These are phyloP conservation scores for Hyppa rectilinea DNA, from an alignment of 2,888 invertebrate genomes.

Conservation along the genomic window DNA sequence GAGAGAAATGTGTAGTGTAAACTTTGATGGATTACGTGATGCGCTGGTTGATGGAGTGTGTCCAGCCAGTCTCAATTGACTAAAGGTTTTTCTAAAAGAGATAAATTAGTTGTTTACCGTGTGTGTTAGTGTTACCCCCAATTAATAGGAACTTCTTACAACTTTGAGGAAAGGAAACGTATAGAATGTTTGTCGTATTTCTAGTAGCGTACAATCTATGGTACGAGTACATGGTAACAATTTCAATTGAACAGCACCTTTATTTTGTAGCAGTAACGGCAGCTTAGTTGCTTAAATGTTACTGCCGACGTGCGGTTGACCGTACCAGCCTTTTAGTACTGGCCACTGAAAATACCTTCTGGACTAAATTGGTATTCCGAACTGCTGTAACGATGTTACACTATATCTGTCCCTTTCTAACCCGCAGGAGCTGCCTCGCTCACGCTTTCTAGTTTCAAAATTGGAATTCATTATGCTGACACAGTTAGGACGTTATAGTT, in stretches of 20 bases:
- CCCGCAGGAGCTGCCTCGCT: conserved; percentile 37
- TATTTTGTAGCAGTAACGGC: background rate
- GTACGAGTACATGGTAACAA: background rate
- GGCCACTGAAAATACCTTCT: conserved; percentile 48
- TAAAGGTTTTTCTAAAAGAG: no score
- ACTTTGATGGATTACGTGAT: conserved; percentile 33
- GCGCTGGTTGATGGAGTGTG: background rate
- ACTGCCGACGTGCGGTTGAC: background rate
- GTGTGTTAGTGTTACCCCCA: no score
- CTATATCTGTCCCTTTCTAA: conserved; percentile 38
- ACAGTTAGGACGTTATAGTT: conserved; percentile 28
- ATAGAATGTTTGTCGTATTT: conserved; percentile 26
- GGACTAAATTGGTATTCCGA: conserved; percentile 60
- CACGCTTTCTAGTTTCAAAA: conserved; percentile 38
- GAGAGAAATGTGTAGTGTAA: conserved; percentile 23
- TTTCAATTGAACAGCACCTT: background rate
- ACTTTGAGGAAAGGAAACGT: conserved; percentile 35
- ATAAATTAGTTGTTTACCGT: no score
- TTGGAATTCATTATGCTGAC: conserved; percentile 29
- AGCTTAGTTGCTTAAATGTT: background rate
- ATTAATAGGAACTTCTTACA: conserved; percentile 36
- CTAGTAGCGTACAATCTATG: conserved; percentile 7
- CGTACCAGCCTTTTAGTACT: conserved; percentile 49
- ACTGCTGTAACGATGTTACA: conserved; percentile 63
- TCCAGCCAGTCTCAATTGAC: background rate